Conservation (phyloP, 2,888 invertebrate genomes). For the Hydriomena furcata region DNA sequence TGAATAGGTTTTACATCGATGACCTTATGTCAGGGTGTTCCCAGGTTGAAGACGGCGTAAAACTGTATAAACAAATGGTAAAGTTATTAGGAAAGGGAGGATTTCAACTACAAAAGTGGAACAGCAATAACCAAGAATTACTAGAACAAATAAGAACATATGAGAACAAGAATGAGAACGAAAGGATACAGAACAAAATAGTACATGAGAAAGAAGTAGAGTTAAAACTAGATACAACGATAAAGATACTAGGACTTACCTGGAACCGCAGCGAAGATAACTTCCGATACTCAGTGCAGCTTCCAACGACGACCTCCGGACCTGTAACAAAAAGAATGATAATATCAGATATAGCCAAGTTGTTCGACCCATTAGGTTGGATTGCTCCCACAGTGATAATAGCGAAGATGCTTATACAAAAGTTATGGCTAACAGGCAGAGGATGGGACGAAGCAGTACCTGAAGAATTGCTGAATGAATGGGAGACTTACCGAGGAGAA, state of each 20-base stretch:
- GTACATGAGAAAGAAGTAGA: background rate
- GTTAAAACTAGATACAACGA: background rate
- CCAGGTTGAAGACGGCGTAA: background rate
- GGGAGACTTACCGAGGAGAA: background rate
- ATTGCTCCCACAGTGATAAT: background rate
- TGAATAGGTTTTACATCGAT: background rate
- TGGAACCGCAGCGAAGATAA: background rate
- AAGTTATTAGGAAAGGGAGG: background rate
- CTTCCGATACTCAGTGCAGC: background rate
- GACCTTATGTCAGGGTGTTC: background rate
- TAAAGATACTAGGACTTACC: background rate
- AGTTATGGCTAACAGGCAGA: background rate
- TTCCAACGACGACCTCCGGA: background rate
- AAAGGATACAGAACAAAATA: too few species aligned
- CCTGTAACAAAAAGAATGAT: constrained; percentile 5
- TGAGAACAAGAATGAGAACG: background rate
- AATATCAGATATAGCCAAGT: background rate
- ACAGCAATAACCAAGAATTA: background rate
- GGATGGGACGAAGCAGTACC: constrained; percentile 1
- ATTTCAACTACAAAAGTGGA: background rate
- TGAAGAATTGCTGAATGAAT: background rate
- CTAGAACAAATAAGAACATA: background rate
- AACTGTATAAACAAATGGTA: background rate
- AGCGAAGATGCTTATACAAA: constrained; percentile 1
- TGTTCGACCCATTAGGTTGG: constrained; percentile 4